Base-by-base conservation (phyloP, 2,888 invertebrate genomes). In the Dione juno region DNA sequence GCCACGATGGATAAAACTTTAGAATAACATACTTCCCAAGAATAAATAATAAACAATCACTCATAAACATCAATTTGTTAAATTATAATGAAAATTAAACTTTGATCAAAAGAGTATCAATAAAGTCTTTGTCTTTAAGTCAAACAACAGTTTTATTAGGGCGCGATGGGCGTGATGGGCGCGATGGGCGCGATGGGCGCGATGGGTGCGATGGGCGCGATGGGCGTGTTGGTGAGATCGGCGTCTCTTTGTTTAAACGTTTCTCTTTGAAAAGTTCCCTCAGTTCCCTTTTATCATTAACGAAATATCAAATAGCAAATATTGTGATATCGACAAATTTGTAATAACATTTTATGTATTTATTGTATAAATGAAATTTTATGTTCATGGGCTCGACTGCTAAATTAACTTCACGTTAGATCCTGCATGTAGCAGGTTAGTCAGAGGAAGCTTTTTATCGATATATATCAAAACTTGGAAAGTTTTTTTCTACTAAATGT, bases 61-160 rank as follows among this genome's bases (percentile, higher is more conserved):
- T n/a, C 43, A 61, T 14, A 61, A 59, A 28, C 21, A 45, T 35
- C 28, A 61, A 61, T 45, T 61, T 10, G 28, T 61, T 11, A 61
- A 61, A 45, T 45, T 45, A n/a, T 61, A 45, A 35, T 61, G 61
- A 61, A 45, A 28, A 61, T 61, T 61, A 45, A 45, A 35, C 11
- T 45, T 61, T 61, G 35, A 28, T 61, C 45, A 61, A 61, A 45
- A 59, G 59, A 59, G 59, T 59, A 59, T 59, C 59, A 61, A 45
- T 45, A 45, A 45, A 45, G 45, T 28, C 9, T n/a, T 45, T 61
- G 61, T 61, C 35, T 61, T 45, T 7, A 61, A 61, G 14, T 61
- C 45, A 61, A 61, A 45, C 45, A 43, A 16, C 45, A 35, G n/a
- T 13, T 35, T 16, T 35, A 28, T n/a, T 28, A n/a, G 61, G 43